These are phyloP conservation scores for Catharus bicknelli DNA, from an alignment of 2,113 vertebrate species.

Conservation along the genomic window DNA sequence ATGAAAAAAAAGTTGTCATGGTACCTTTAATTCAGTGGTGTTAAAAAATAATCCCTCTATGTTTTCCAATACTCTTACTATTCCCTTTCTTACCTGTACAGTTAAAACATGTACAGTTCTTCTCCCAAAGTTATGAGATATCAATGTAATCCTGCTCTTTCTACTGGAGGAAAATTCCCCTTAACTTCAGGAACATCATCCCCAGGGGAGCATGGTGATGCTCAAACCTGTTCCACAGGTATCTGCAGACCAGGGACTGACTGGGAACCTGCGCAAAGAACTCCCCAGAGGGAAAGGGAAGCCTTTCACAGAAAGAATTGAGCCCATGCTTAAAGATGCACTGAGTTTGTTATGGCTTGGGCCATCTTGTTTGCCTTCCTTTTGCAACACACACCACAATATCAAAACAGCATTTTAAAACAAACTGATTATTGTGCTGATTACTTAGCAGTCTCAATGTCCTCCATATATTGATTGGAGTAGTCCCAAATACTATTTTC, in stretches of 20 bases:
- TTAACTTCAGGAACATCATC: neutral
- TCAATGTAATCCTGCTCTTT: neutral
- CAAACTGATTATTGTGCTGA: neutral
- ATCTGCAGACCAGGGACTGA: neutral
- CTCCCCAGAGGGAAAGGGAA: neutral
- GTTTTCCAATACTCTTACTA: neutral
- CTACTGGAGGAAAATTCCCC: neutral
- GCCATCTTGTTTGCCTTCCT: neutral
- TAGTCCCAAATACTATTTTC: neutral
- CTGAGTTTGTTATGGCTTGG: neutral
- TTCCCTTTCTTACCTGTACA: neutral
- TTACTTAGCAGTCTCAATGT: neutral
- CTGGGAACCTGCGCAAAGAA: neutral
- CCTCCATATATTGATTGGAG: neutral
- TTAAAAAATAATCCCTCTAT: neutral
- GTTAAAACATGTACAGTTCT: neutral
- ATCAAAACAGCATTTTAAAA: neutral
- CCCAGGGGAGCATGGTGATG: neutral
- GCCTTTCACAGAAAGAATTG: neutral
- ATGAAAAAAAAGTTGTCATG: neutral
- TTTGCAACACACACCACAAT: neutral
- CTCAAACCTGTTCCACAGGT: neutral
- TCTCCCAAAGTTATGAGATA: neutral
- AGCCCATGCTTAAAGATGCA: neutral
- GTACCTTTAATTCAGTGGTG: neutral